phyloP scores from a whole-genome alignment of 2,113 vertebrate species.

The Clinocottus analis region DNA sequence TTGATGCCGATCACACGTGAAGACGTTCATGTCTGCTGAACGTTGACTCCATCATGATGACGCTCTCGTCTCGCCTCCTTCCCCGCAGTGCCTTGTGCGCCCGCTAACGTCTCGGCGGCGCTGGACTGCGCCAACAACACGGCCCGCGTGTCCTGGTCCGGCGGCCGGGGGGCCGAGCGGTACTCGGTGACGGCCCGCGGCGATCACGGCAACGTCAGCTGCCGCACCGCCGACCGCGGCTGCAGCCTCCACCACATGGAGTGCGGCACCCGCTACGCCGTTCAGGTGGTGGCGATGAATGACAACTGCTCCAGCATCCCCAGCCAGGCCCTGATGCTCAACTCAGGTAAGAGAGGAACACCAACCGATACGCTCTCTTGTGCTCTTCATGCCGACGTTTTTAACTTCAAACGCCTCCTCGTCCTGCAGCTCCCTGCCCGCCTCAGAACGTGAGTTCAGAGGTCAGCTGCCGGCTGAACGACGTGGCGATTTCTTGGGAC shows the following conservation, averaged over 20 bases:
- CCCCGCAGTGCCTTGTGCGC: conserved; percentile 74
- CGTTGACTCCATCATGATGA: not conserved
- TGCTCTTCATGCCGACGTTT: not conserved
- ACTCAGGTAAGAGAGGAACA: conserved; percentile 67
- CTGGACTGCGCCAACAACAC: conserved; percentile 69
- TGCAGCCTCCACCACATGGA: conserved; percentile 61
- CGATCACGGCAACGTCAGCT: conserved; percentile 52
- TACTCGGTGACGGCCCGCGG: conserved; percentile 67
- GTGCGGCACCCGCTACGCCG: conserved; percentile 68
- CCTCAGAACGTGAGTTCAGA: conserved; percentile 65
- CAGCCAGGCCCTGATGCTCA: conserved; percentile 58
- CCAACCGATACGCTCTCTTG: not conserved
- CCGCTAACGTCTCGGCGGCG: conserved; percentile 57
- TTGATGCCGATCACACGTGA: not conserved
- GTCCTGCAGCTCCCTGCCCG: conserved; percentile 72
- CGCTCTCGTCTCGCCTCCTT: not conserved
- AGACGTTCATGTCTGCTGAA: not conserved
- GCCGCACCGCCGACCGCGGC: conserved; percentile 49
- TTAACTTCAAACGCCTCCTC: not conserved
- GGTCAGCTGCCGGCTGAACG: conserved; percentile 63
- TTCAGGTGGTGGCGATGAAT: conserved; percentile 64
- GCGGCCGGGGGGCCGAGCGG: conserved; percentile 60
- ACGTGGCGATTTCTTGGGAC: conserved; percentile 70
- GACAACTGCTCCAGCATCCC: conserved; percentile 69
- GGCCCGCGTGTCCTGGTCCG: conserved; percentile 73